These are phyloP conservation scores for Lasioglossum figueresi DNA, from an alignment of 2,888 invertebrate genomes.

Conservation along the genomic window DNA sequence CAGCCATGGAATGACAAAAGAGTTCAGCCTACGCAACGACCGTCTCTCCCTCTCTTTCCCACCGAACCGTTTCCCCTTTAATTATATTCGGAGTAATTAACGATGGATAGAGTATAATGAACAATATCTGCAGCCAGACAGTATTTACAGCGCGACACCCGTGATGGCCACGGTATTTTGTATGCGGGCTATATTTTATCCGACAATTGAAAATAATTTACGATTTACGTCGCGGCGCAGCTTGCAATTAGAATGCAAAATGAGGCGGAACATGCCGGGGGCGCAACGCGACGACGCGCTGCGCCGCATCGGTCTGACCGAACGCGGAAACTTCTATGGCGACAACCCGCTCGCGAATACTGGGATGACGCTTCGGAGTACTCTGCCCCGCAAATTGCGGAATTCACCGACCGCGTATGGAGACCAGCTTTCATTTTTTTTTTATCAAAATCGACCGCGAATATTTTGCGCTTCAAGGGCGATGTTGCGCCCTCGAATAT, in stretches of 20 bases:
- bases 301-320: slow-evolving; percentile 17
- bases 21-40: slow-evolving; percentile 39
- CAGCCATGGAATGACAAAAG: slow-evolving; percentile 41
- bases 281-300: slow-evolving; percentile 14
- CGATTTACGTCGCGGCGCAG: slow-evolving; percentile 61
- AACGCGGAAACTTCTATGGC: neutral
- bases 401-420: slow-evolving; percentile 23
- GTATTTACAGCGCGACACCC: slow-evolving; percentile 50
- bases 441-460: neutral
- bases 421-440: neutral
- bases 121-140: slow-evolving; percentile 70
- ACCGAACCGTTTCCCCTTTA: slow-evolving; percentile 59
- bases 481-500: no score
- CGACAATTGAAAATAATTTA: slow-evolving; percentile 74
- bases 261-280: slow-evolving; percentile 53
- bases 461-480: neutral
- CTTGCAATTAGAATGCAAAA: slow-evolving; percentile 71
- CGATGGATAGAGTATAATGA: slow-evolving; percentile 71
- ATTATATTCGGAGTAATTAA: slow-evolving; percentile 77
- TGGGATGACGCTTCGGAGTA: slow-evolving; percentile 37
- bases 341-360: slow-evolving; percentile 27
- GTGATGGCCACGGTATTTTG: slow-evolving; percentile 36
- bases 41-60: neutral
- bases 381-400: slow-evolving; percentile 45
- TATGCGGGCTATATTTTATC: slow-evolving; percentile 57